Evolutionary conservation across 2,888 invertebrate species (phyloP), one percentile per base, ranked within the genome.

Genomic region (Diadegma fenestrale): DNA sequence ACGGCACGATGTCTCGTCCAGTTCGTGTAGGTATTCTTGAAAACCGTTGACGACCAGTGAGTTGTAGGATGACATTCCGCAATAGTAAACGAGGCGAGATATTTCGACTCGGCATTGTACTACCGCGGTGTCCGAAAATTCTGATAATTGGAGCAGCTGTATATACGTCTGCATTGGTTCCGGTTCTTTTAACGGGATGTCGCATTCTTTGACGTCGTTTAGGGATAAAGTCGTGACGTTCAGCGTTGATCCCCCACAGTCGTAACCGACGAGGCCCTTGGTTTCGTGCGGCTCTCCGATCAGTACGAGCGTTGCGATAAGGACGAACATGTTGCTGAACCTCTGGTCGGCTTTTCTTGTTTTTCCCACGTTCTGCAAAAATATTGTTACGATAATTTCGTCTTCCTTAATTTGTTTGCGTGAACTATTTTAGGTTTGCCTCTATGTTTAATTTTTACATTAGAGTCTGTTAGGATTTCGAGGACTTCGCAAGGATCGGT

Each of bases 171-270:
- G n/a, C n/a, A n/a, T n/a, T n/a, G n/a, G 33, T n/a, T 43, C 30
- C 1, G 82, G 80, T 12, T 77, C 73, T 0, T 17, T 5, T 1
- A 19, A 10, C 0, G 83, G 82, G 5, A 68, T 30, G 2, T 83
- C n/a, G 54, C 83, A 83, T 26, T 75, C 76, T 0, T 8, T 64
- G 0, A 86, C 51, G 2, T 26, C 26, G 1, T 77, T 72, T 0
- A 86, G 61, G 0, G 86, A 86, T 4, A 80, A 26, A 7, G 83
- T 80, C 1, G 83, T 83, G 10, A 80, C 30, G 12, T 86, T 86
- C 0, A 81, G 30, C 2, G 61, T 43, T n/a, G 80, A 26, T 7
- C 75, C 78, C 5, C 73, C 72, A 37, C 84, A 84, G 51, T 85
- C 82, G 45, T 86, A 86, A 4, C 80, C 85, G 0, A 86, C 17